These are phyloP conservation scores for Periophthalmus modestus DNA, from an alignment of 2,113 vertebrate species.

Conservation along the genomic window DNA sequence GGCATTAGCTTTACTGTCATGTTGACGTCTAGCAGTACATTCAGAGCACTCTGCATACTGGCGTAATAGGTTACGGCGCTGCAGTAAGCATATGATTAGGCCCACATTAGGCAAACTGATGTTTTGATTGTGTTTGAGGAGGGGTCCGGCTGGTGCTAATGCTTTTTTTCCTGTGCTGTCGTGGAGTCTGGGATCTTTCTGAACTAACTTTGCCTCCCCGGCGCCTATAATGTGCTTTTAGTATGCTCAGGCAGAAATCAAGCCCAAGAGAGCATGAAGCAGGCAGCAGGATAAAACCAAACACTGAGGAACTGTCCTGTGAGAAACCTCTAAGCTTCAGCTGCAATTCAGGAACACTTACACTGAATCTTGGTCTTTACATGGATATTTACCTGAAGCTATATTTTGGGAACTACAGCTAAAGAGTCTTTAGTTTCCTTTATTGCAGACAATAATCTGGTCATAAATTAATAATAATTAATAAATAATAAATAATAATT, in stretches of 20 bases:
- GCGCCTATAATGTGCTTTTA: conserved; percentile 19
- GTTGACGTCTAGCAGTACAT: not conserved
- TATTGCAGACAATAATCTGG: too few species aligned
- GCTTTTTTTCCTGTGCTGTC: conserved; percentile 24
- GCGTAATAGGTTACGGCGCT: conserved; percentile 11
- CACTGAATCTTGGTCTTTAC: conserved; percentile 15
- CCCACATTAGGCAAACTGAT: conserved; percentile 18
- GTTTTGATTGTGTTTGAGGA: conserved; percentile 26
- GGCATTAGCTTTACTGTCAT: not conserved
- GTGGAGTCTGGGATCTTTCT: conserved; percentile 23
- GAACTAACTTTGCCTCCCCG: conserved; percentile 6
- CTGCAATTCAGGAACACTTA: conserved; percentile 37
- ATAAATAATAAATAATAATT: too few species aligned
- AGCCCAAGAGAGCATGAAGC: conserved; percentile 33
- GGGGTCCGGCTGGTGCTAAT: not conserved
- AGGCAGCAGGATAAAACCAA: conserved; percentile 35
- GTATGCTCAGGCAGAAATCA: conserved; percentile 33
- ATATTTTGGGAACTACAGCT: not conserved
- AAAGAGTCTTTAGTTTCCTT: too few species aligned
- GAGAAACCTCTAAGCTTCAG: conserved; percentile 23
- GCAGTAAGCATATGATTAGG: conserved; percentile 20
- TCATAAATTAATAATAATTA: too few species aligned
- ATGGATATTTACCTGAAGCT: conserved; percentile 11
- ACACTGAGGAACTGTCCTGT: conserved; percentile 40
- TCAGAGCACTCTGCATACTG: conserved; percentile 12